phyloP scores from a whole-genome alignment of 2,888 invertebrate genomes.

The Alloplasta piceator region DNA sequence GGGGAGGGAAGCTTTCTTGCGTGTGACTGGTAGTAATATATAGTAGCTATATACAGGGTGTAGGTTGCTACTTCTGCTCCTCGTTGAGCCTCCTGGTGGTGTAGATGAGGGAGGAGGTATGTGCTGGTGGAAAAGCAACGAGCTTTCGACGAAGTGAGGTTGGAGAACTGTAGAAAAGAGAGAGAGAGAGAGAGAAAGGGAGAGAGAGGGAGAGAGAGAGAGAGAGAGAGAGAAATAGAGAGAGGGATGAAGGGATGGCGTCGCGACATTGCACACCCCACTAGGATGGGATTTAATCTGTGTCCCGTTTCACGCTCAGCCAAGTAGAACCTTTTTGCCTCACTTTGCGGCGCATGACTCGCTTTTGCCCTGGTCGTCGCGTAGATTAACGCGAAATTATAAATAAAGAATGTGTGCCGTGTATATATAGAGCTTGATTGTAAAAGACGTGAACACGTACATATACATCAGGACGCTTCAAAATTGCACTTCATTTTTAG shows the following conservation, averaged over 20 bases:
- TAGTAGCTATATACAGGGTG: slow-evolving; percentile 11
- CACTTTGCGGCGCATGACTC: slow-evolving; percentile 81
- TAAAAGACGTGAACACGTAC: not conserved
- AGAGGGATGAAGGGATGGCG: slow-evolving; percentile 71
- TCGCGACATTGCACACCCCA: slow-evolving; percentile 78
- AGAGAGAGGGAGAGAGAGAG: too few species aligned
- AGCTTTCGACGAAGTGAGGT: slow-evolving; percentile 56
- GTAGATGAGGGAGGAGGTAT: slow-evolving; percentile 51
- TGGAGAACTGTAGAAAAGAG: slow-evolving; percentile 46
- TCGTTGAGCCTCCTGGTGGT: slow-evolving; percentile 36
- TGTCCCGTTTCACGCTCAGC: slow-evolving; percentile 85
- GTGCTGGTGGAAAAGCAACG: slow-evolving; percentile 49
- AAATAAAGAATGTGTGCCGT: slow-evolving; percentile 82
- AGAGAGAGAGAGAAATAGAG: slow-evolving; percentile 53
- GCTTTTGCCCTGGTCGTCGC: slow-evolving; percentile 83
- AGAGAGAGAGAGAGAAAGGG: slow-evolving; percentile 47
- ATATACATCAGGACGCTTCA: not conserved
- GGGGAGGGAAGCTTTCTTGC: slow-evolving; percentile 21
- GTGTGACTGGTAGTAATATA: slow-evolving; percentile 25
- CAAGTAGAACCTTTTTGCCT: slow-evolving; percentile 84
- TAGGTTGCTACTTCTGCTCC: slow-evolving; percentile 25
- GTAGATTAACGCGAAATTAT: slow-evolving; percentile 85
- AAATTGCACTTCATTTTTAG: too few species aligned
- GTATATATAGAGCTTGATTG: slow-evolving; percentile 9
- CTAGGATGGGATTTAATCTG: slow-evolving; percentile 85